These are phyloP conservation scores for Phaenicophaeus curvirostris DNA, from an alignment of 2,797 vertebrate genomes.

Conservation along the genomic window DNA sequence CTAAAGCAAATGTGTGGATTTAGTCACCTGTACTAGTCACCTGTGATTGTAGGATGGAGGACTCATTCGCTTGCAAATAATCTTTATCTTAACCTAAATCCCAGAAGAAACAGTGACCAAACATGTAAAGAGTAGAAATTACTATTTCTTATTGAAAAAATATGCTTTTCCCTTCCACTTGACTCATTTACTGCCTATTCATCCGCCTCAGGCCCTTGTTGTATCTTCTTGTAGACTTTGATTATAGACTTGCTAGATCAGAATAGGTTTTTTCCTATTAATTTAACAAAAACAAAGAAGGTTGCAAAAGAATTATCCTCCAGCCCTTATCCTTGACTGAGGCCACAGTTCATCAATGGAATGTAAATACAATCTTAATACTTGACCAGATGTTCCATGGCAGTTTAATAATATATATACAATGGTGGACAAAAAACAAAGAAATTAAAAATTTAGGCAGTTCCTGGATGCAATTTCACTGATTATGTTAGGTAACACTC, in stretches of 20 bases:
- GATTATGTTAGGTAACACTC: background rate
- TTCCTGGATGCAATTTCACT: background rate
- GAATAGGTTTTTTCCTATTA: slow-evolving; percentile 11
- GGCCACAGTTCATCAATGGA: background rate
- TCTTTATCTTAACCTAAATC: background rate
- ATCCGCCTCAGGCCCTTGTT: background rate
- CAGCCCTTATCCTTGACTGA: background rate
- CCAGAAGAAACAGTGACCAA: background rate
- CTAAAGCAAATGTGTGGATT: background rate
- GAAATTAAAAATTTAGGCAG: background rate
- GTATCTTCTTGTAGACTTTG: background rate
- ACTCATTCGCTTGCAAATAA: background rate
- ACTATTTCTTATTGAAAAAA: slow-evolving; percentile 6
- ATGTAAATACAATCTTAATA: background rate
- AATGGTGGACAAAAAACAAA: background rate
- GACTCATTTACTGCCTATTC: background rate
- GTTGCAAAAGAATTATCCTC: background rate
- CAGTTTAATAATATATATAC: background rate
- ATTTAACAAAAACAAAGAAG: background rate
- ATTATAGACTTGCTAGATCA: background rate
- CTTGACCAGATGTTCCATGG: background rate
- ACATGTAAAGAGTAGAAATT: slow-evolving; percentile 33
- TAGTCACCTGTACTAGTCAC: background rate
- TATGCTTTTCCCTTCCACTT: background rate
- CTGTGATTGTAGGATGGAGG: background rate